Conservation (phyloP, 2,888 invertebrate species). For the Melangyna quadrimaculata region DNA sequence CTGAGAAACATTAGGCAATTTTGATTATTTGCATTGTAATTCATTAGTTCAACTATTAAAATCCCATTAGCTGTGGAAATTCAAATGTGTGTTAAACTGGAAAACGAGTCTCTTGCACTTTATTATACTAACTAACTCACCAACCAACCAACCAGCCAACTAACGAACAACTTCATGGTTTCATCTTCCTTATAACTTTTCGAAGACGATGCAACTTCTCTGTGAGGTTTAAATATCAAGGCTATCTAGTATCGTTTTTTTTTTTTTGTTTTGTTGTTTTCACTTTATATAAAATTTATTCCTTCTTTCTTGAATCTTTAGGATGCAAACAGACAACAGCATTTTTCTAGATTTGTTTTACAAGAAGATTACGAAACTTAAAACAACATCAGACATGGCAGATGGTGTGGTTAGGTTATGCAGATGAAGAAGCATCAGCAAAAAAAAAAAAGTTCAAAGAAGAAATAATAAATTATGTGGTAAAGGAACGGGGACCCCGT, state of each 20-base stretch:
- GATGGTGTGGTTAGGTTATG: conserved; percentile 55
- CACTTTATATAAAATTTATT: conserved; percentile 26
- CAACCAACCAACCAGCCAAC: neutral
- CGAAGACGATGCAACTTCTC: conserved; percentile 37
- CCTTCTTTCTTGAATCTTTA: conserved; percentile 36
- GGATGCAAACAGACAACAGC: conserved; percentile 31
- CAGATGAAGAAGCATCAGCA: conserved; percentile 20
- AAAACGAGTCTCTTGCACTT: conserved; percentile 38
- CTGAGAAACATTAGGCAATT: conserved; percentile 14
- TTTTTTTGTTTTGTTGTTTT: conserved; percentile 6
- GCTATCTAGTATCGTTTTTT: conserved; percentile 52
- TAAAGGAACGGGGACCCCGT: conserved; percentile 29
- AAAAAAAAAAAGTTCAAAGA: conserved; percentile 8
- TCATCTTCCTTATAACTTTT: conserved; percentile 17
- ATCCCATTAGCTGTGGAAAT: conserved; percentile 46
- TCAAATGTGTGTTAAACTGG: conserved; percentile 29
- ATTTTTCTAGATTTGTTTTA: conserved; percentile 53
- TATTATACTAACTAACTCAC: neutral
- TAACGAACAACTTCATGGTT: neutral
- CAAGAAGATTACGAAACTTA: conserved; percentile 60
- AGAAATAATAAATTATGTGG: conserved; percentile 28
- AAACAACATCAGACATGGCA: conserved; percentile 50
- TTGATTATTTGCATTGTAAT: conserved; percentile 28
- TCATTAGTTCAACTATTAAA: conserved; percentile 49
- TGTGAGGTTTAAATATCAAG: conserved; percentile 64